Percentiles rank a stretch among this genome's conserved stretches.
Evolutionary conservation across 1,140 invertebrate species (phyloP).

Genomic region (Brachionus calyciflorus): DNA sequence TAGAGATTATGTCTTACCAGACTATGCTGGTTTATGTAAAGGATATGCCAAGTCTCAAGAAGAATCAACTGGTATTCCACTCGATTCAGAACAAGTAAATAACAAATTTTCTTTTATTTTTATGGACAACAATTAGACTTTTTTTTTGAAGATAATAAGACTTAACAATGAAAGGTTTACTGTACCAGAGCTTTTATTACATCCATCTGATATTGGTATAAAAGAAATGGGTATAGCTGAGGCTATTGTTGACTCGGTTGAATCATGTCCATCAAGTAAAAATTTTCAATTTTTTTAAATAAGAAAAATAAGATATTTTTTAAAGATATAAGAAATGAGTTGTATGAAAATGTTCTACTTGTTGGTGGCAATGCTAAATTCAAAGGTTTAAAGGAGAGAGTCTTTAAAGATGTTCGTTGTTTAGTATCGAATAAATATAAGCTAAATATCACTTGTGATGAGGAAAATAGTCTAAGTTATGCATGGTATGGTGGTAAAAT

Average conservation of each 20-base stretch:
- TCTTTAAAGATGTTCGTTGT: constrained; percentile 73
- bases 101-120: constrained; percentile 24
- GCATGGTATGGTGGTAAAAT: constrained; percentile 80
- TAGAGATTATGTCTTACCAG: constrained; percentile 89
- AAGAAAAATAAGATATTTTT: background rate
- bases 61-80: constrained; percentile 48
- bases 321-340: constrained; percentile 72
- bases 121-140: too few relatives aligned
- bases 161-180: constrained; percentile 81
- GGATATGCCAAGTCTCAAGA: constrained; percentile 70
- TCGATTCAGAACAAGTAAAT: constrained; percentile 42
- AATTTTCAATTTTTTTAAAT: too few relatives aligned
- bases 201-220: constrained; percentile 90
- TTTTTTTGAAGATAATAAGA: constrained; percentile 69
- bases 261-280: constrained; percentile 48
- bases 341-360: constrained; percentile 82
- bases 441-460: constrained; percentile 52
- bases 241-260: constrained; percentile 68
- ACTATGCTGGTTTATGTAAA: constrained; percentile 79
- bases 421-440: constrained; percentile 73
- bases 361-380: constrained; percentile 77
- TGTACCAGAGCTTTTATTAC: constrained; percentile 89
- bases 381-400: constrained; percentile 76
- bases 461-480: constrained; percentile 74
- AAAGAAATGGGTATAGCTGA: constrained; percentile 89